Evolutionary conservation across 2,888 invertebrate species (phyloP).

Genomic region (Cyclophora punctaria): DNA sequence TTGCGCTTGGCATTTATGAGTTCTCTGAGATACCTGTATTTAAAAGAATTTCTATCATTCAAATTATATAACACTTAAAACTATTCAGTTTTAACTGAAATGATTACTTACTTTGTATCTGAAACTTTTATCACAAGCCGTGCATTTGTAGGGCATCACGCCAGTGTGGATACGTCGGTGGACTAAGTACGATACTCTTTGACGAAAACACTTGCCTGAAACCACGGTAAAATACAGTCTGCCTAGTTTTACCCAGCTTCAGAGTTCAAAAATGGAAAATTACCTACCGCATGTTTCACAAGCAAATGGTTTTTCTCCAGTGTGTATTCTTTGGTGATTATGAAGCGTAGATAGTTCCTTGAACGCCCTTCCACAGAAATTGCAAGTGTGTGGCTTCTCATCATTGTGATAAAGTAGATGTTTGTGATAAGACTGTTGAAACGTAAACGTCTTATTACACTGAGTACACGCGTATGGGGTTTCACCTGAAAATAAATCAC

Average conservation of each 20-base stretch:
- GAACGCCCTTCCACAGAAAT: slow-evolving; percentile 86
- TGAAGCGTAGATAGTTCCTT: slow-evolving; percentile 91
- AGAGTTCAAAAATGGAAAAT: background rate
- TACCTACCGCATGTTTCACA: slow-evolving; percentile 89
- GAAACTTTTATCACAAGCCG: slow-evolving; percentile 85
- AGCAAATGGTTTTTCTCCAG: slow-evolving; percentile 89
- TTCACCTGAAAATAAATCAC: slow-evolving; percentile 77
- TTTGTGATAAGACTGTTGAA: slow-evolving; percentile 93
- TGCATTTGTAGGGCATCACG: slow-evolving; percentile 90
- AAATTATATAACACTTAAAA: background rate
- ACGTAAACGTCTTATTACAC: slow-evolving; percentile 90
- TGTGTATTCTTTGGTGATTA: slow-evolving; percentile 89
- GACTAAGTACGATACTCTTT: slow-evolving; percentile 88
- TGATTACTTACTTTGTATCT: slow-evolving; percentile 81
- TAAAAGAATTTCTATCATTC: background rate
- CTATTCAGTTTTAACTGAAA: background rate
- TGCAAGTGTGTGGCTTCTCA: slow-evolving; percentile 86
- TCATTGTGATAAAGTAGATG: slow-evolving; percentile 90
- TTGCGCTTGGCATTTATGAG: slow-evolving; percentile 84
- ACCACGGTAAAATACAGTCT: slow-evolving; percentile 8
- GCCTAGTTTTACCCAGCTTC: too few species aligned
- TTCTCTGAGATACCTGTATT: slow-evolving; percentile 83
- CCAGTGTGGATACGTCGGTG: slow-evolving; percentile 90
- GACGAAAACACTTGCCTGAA: slow-evolving; percentile 89
- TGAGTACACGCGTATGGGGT: slow-evolving; percentile 89